Evolutionary conservation across 2,113 vertebrate species (phyloP).

Genomic region (Neomonachus schauinslandi): DNA sequence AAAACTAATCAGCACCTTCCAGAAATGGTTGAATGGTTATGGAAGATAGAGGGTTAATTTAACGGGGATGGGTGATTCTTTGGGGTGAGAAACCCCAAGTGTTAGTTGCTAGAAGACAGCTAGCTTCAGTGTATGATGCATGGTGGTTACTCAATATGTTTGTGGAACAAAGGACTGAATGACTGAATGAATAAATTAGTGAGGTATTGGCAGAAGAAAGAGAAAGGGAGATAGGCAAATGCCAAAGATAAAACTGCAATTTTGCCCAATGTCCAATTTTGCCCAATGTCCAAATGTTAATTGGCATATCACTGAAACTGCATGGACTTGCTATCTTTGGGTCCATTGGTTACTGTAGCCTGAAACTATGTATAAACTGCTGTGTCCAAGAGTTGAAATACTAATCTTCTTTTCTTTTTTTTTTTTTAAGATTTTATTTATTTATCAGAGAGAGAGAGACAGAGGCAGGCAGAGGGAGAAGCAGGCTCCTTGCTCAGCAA

Average conservation of each 20-base stretch:
- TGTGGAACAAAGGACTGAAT: not conserved
- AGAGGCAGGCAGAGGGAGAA: too few species aligned
- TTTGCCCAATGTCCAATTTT: not conserved
- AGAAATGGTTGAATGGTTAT: not conserved
- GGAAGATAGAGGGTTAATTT: not conserved
- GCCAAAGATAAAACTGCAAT: not conserved
- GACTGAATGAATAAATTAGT: not conserved
- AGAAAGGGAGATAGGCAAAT: not conserved
- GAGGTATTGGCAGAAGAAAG: not conserved
- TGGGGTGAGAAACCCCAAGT: not conserved
- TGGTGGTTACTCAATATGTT: not conserved
- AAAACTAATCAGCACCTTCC: not conserved
- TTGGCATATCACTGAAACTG: not conserved
- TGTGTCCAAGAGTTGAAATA: not conserved
- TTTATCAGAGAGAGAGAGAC: too few species aligned
- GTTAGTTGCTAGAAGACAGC: not conserved
- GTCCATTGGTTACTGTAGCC: not conserved
- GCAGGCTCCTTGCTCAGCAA: too few species aligned
- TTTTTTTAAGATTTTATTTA: too few species aligned
- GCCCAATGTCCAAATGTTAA: not conserved
- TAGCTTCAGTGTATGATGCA: not conserved
- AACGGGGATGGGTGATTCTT: accelerated
- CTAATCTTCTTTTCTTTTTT: not conserved
- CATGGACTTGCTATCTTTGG: not conserved
- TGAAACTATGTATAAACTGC: not conserved